Base-by-base conservation (phyloP, 2,888 invertebrate genomes). In the Oligia latruncula region DNA sequence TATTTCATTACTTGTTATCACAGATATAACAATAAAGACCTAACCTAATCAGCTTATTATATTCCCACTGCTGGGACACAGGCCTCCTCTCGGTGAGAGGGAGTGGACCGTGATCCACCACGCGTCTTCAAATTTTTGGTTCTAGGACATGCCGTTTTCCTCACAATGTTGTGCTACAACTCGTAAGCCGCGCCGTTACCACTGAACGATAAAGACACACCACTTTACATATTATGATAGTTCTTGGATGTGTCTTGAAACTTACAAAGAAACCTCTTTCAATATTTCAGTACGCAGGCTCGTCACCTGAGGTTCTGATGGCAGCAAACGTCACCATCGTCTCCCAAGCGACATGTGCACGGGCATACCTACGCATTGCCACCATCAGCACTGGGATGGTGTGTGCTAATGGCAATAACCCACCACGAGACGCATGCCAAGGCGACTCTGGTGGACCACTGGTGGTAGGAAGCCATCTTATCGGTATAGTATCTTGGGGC, bases 391-490 rank as follows among this genome's bases (percentile, higher is more conserved):
- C 92, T 8, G 94, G 94, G 15, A 97, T 97, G 97, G 82, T 97
- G 11, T 97, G 97, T 83, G 97, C 97, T 0, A 90, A 90, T 29
- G 94, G 90, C 2, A 79, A 85, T 3, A 86, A 94, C 8, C 95
- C 96, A 4, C 90, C 94, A 0, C 90, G 96, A 78, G 97, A 97
- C 80, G 95, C 97, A 2, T 97, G 97, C 80, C 96, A 97, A 92
- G 97, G 97, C 1, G 97, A 97, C 90, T 97, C 97, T n/a, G 97
- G 97, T 5, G 97, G 97, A n/a, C 97, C 97, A 67, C 91, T 97
- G 58, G 97, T 97, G n/a, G 93, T 94, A 74, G 91, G 94, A 71
- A 93, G 93, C 66, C 91, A 92, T 74, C 92, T 97, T 67, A 91
- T 97, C 71, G 97, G 97, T 65, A 94, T 97, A 72, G 97, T 97